These are phyloP conservation scores for Prionace glauca DNA, from an alignment of 2,797 vertebrate species.

Conservation along the genomic window DNA sequence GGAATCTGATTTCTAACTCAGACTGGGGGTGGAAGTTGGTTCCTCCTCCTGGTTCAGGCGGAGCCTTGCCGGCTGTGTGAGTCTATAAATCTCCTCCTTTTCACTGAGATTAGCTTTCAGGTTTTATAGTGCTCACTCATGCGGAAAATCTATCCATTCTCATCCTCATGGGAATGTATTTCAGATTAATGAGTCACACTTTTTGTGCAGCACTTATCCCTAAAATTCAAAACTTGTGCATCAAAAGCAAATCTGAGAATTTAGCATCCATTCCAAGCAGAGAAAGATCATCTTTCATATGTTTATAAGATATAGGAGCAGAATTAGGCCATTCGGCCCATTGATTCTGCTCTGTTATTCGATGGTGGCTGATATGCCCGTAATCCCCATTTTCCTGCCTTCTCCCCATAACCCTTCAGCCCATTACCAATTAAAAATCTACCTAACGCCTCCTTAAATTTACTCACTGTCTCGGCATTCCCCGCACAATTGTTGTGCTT, in stretches of 20 bases:
- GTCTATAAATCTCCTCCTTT: background rate
- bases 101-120: background rate
- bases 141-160: background rate
- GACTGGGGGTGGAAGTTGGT: background rate
- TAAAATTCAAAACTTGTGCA: background rate
- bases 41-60: background rate
- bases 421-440: too few species aligned
- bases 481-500: background rate
- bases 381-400: too few species aligned
- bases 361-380: too few species aligned
- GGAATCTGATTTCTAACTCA: background rate
- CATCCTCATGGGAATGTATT: background rate
- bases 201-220: background rate
- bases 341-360: too few species aligned
- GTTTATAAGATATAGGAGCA: background rate
- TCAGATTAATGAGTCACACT: background rate
- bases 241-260: background rate
- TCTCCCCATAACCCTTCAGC: too few species aligned
- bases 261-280: background rate
- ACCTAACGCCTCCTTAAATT: too few species aligned
- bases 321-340: too few species aligned
- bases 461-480: too few species aligned
- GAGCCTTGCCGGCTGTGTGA: background rate
- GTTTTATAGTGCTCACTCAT: background rate
- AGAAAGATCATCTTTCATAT: background rate